Base-by-base conservation (phyloP, 1,140 invertebrate species). In the Conus ventricosus region DNA sequence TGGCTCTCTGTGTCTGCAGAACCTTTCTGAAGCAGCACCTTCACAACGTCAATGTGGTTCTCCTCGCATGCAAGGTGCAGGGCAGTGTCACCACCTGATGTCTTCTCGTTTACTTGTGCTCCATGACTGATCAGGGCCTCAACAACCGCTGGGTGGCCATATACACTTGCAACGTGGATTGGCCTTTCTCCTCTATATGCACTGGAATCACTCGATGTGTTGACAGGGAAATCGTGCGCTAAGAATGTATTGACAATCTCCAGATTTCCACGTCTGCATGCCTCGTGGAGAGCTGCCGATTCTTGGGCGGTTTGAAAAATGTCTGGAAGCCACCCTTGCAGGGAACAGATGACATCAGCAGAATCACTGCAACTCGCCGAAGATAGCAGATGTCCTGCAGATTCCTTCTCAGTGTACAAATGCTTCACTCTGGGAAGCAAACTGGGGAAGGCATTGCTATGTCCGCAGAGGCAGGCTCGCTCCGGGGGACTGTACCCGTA, bases 1-100 rank as follows among this genome's bases (percentile, higher is more conserved):
- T 10, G 15, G 10, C 17, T 25, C 0, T 83, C 81, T 55, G n/a
- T 27, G 55, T 83, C 51, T 57, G 55, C 76, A 25, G 76, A n/a
- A 51, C 81, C 81, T 17, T 83, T 54, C 13, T 83, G 13, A 5
- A 83, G 53, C 81, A 83, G 55, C 8, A 25, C n/a, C 53, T 1
- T 17, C 8, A 90, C 90, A 7, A 97, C 97, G 85, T 97, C 96
- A 93, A 97, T 97, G 94, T 98, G 97, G 0, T 97, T 97, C n/a
- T 57, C 98, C 83, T 89, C 89, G 60, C 91, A 89, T 10, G 92
- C 92, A 85, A 91, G 87, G 89, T 91, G 92, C 20, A 94, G 89
- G 15, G 93, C 85, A 20, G 93, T 94, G 86, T 94, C 92, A 15
- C 92, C 91, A 63, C 91, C 87, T 17, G 85, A 88, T 63, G 97